These are phyloP conservation scores for Rhinichthys klamathensis DNA, from an alignment of 2,113 vertebrate species.

Conservation along the genomic window DNA sequence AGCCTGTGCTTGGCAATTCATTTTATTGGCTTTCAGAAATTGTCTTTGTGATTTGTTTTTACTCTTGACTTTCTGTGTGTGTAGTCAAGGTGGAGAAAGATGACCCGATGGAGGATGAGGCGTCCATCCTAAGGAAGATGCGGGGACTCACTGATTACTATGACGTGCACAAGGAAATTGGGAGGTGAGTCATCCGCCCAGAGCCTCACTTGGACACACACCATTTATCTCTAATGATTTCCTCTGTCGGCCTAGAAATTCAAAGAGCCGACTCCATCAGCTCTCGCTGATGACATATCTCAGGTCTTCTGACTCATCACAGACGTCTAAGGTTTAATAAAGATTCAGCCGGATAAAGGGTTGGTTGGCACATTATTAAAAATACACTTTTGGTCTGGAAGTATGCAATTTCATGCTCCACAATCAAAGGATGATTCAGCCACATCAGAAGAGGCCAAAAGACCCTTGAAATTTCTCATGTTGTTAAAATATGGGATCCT, in stretches of 20 bases:
- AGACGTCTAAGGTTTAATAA: conserved; percentile 22
- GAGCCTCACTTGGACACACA: conserved; percentile 34
- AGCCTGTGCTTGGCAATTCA: background rate
- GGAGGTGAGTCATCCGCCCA: conserved; percentile 77
- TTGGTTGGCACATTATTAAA: conserved; percentile 1
- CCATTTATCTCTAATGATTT: conserved; percentile 50
- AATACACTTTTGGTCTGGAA: background rate
- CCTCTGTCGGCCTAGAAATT: conserved; percentile 17
- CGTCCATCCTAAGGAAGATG: conserved; percentile 82
- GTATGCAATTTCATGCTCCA: background rate
- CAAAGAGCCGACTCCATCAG: conserved; percentile 29
- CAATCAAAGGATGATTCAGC: conserved; percentile 3
- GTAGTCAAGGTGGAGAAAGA: conserved; percentile 76
- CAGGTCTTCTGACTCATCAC: conserved; percentile 42
- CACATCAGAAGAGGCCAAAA: conserved; percentile 10
- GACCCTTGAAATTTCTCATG: background rate
- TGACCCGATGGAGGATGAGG: conserved; percentile 79
- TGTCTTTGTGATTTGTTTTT: background rate
- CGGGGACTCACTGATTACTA: conserved; percentile 89
- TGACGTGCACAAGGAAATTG: conserved; percentile 91
- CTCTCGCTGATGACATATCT: conserved; percentile 25
- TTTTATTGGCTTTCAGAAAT: background rate
- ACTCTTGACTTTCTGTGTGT: background rate
- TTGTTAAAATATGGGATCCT: background rate
- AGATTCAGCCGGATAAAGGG: background rate